A percentile compares a stretch with the other conserved stretches of the same genome.
Evolutionary conservation across 2,888 invertebrate genomes (phyloP).

Genomic region (Stenodera caucasica): DNA sequence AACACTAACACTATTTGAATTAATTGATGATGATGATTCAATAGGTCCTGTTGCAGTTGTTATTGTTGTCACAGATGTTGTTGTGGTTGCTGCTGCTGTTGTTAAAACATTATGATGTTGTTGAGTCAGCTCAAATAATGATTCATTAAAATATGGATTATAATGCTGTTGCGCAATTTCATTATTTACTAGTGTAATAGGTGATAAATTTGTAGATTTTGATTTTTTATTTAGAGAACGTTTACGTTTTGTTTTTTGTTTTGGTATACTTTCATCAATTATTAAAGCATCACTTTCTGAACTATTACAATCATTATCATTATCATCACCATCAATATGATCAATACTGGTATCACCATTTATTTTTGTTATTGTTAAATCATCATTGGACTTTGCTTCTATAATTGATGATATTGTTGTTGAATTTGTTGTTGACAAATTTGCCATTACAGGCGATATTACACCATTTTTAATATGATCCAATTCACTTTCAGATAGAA

Average conservation of each 20-base stretch:
- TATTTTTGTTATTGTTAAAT: conserved; percentile 37
- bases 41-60: conserved; percentile 4
- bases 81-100: background rate
- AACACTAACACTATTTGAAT: conserved; percentile 12
- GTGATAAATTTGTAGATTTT: conserved; percentile 26
- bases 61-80: background rate
- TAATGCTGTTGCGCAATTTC: conserved; percentile 37
- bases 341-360: conserved; percentile 46
- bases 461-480: conserved; percentile 47
- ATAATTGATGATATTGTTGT: conserved; percentile 23
- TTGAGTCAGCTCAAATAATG: conserved; percentile 52
- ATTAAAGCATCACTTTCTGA: conserved; percentile 54
- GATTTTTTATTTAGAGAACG: conserved; percentile 23
- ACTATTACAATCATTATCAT: conserved; percentile 32
- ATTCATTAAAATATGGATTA: conserved; percentile 54
- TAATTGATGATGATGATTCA: conserved; percentile 15
- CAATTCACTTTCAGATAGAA: conserved; percentile 37
- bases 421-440: conserved; percentile 43
- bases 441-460: conserved; percentile 48
- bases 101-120: conserved; percentile 30
- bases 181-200: background rate
- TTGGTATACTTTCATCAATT: conserved; percentile 50
- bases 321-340: background rate
- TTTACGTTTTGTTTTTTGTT: conserved; percentile 31
- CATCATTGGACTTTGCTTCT: conserved; percentile 31